Base-by-base conservation (phyloP, 1,140 invertebrate species). In the Luehdorfia chinensis region DNA sequence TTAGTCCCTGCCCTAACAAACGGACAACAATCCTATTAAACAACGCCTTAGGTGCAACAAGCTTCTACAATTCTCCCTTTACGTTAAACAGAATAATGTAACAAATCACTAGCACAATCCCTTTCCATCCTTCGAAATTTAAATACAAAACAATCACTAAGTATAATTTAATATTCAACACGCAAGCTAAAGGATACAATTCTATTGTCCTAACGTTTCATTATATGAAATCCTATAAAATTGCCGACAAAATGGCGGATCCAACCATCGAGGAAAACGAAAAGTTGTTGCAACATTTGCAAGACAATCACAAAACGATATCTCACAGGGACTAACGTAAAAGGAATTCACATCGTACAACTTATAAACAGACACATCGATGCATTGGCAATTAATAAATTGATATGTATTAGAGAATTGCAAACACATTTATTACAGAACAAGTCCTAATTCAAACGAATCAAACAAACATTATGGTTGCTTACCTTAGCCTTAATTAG, bases 181-280 rank as follows among this genome's bases (percentile, higher is more conserved):
- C 44, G 47, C 32, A 50, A 57, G 43, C 28, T 49, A 63, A 71
- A 63, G 66, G 69, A 67, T 67, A 75, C 61, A 73, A 75, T 78
- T 75, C 75, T 75, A 78, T 78, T 78, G 75, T 78, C 62, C 62
- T 31, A 39, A 32, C 23, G 33, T 37, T 50, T 53, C 51, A 55
- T 48, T 57, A 27, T 11, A 11, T 18, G 16, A 19, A 11, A 9
- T 37, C 51, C 57, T 64, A 41, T 33, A 56, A 56, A 58, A 69
- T 71, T 48, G 54, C 55, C 48, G 18, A 41, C 44, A 43, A 66
- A 60, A 55, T 53, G 57, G 63, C 59, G 62, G 47, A 34, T 34
- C 69, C 59, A 75, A 75, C 74, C 63, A 66, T 67, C 62, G 69
- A 73, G 63, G 61, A 65, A 67, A 66, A 4, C 19, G 19, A 7